Evolutionary conservation across 1,140 invertebrate species (phyloP), one percentile per base, ranked within the genome.

Genomic region (Trichonephila clavata): DNA sequence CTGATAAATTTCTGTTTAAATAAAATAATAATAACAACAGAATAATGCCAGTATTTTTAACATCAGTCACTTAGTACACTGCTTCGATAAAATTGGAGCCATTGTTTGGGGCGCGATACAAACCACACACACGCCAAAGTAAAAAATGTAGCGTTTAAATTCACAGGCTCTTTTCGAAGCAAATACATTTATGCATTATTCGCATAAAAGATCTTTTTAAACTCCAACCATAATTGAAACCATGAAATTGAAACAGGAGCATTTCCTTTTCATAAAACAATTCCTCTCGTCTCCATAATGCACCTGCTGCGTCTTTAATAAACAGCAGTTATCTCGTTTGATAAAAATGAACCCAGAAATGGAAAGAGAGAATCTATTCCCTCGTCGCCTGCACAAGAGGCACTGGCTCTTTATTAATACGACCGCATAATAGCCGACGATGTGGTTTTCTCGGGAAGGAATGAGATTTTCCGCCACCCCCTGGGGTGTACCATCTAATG

Each of bases 391-490:
- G 71, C 71, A 77, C 5, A 13, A 32, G 71, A 77, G 50, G 50
- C 24, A 16, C 24, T 14, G 68, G 68, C 71, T 39, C 71, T 77
- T 77, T 77, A 93, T 87, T 93, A 93, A 93, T 88, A 63, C 83
- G 71, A 93, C 92, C 92, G 71, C 92, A 93, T 93, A 87, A 87
- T 88, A 81, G 92, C 84, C 92, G 83, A 87, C 43, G 84, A 87
- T 93, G 92, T 21, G 92, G 92, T 93, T 92, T 84, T 65, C 27
- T n/a, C 50, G 80, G 63, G 68, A 92, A 71, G 50, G 61, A 92
- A 92, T 71, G 84, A 81, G 92, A 81, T 92, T 43, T 27, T 27
- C n/a, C 32, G 39, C 24, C 24, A 86, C 91, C 91, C 80, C 18
- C 77, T 59, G 83, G 91, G 90, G 27, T 83, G 59, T 21, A 90